A percentile compares a stretch with the other conserved stretches of the same genome.
These are phyloP conservation scores for Bubo scandiacus DNA, from an alignment of 2,113 vertebrate genomes.

Conservation along the genomic window DNA sequence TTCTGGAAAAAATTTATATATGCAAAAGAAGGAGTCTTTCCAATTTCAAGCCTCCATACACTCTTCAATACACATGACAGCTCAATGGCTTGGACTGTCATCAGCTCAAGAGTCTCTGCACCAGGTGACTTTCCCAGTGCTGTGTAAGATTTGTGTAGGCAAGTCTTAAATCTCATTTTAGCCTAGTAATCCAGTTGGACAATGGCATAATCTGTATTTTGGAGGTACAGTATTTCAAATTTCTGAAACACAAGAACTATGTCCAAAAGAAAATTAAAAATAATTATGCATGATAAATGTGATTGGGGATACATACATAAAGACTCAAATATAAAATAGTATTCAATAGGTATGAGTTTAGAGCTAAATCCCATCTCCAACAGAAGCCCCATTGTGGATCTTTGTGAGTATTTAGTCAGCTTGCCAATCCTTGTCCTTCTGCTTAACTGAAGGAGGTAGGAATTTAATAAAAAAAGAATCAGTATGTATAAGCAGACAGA, in stretches of 20 bases:
- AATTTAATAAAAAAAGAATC: neutral
- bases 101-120: neutral
- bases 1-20: neutral
- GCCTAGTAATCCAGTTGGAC: neutral
- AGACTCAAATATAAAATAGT: neutral
- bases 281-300: neutral
- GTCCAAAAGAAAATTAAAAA: neutral
- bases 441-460: neutral
- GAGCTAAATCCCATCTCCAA: neutral
- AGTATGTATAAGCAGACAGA: neutral
- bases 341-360: neutral
- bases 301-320: neutral
- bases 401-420: neutral
- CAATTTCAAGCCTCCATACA: neutral
- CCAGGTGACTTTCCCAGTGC: neutral
- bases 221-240: neutral
- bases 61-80: neutral
- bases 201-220: neutral
- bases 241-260: neutral
- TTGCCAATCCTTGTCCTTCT: neutral
- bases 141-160: neutral
- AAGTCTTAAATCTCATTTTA: neutral
- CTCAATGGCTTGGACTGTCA: neutral
- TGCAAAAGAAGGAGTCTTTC: neutral
- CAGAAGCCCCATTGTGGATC: neutral